Conservation (phyloP, 2,888 invertebrate genomes). For the Agrotis segetum region DNA sequence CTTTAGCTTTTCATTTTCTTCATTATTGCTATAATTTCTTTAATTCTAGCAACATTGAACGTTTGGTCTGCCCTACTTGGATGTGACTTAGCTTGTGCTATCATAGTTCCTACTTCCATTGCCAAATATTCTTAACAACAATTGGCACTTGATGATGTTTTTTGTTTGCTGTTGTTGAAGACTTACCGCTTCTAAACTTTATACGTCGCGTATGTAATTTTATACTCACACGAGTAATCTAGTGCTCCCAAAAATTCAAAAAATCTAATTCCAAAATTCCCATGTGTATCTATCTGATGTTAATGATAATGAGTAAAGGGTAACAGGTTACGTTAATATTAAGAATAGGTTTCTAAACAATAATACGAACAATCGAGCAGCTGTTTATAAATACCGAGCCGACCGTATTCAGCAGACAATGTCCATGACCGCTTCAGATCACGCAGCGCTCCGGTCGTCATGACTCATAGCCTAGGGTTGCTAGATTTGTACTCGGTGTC, state of each 20-base stretch:
- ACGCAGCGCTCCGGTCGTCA: conserved; percentile 42
- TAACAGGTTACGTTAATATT: conserved; percentile 29
- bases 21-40: not conserved
- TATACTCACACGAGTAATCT: too few species aligned
- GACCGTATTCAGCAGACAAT: conserved; percentile 61
- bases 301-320: not conserved
- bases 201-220: not conserved
- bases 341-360: conserved; percentile 43
- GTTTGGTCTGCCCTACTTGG: not conserved
- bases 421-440: conserved; percentile 64
- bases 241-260: too few species aligned
- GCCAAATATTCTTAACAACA: conserved; percentile 37
- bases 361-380: conserved; percentile 49
- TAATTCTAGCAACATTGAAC: not conserved
- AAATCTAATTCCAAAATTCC: too few species aligned
- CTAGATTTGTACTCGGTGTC: conserved; percentile 36
- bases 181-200: not conserved
- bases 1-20: not conserved
- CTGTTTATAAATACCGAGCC: conserved; percentile 66
- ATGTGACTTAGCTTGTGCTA: conserved; percentile 9
- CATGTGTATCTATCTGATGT: too few species aligned
- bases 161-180: not conserved
- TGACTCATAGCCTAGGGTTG: conserved; percentile 61
- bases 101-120: conserved; percentile 22
- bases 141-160: conserved; percentile 35